Base-by-base conservation (phyloP, 2,888 invertebrate species). In the Pharmacophagus antenor region DNA sequence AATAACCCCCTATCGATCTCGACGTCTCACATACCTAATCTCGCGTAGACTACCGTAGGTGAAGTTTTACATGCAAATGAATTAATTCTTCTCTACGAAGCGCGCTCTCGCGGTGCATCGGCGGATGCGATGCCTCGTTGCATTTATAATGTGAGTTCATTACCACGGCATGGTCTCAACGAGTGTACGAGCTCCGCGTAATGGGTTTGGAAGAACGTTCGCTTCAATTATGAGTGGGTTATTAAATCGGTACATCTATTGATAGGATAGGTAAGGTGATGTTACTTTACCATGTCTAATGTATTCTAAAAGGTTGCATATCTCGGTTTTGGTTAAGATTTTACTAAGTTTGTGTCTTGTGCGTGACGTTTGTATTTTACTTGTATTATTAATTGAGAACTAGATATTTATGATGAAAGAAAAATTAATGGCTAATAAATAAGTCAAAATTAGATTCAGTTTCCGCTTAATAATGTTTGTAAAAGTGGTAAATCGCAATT, bases 91-190 rank as follows among this genome's bases (percentile, higher is more conserved):
- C 87, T 82, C 79, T 79, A 79, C 80, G 79, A 78, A 77, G 80
- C 78, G 80, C 77, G 77, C 74, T 69, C 73, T 69, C 68, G 73
- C 77, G 79, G 82, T 79, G 84, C 85, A 84, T 82, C 84, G 78
- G 70, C 67, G 69, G 67, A 72, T 75, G 78, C 82, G 85, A 85
- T 84, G 88, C 83, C 82, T 88, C 88, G 88, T 84, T 88, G 88
- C 88, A 89, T 89, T 88, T 85, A 90, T 89, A 88, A 89, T 89
- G 85, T 77, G 84, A 79, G 87, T 89, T 90, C 89, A 88, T 90
- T 90, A 90, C 84, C 81, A 76, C 74, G 75, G 70, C 77, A 76
- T 76, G 77, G 71, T 64, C 77, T 75, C 78, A 71, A 75, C 79
- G 77, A 82, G 83, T 79, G 81, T 81, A 64, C 76, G 75, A 76